Evolutionary conservation across 2,113 vertebrate genomes (phyloP).

Genomic region (Mohoua ochrocephala): DNA sequence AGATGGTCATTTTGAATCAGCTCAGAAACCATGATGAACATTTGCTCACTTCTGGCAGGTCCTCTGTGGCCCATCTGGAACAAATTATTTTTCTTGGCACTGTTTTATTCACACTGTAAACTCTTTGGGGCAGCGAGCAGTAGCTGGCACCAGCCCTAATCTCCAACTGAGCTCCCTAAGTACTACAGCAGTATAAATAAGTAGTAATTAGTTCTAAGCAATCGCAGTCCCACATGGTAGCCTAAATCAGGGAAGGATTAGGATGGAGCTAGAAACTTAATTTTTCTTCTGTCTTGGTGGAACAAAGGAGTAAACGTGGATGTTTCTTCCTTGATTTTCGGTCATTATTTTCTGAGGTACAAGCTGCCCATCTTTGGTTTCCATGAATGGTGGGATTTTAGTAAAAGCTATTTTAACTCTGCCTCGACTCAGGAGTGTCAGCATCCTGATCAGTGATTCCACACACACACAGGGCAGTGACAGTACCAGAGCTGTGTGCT

Average conservation of each 20-base stretch:
- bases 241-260: conserved; percentile 27
- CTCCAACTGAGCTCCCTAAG: conserved; percentile 49
- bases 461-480: background rate
- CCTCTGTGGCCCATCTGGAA: conserved; percentile 60
- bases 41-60: conserved; percentile 54
- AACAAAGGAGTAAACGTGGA: background rate
- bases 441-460: background rate
- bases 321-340: background rate
- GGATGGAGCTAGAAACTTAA: conserved; percentile 5
- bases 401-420: background rate
- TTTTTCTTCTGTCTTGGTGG: conserved; percentile 1
- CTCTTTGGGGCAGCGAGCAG: conserved; percentile 44
- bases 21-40: conserved; percentile 22
- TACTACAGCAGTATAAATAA: conserved; percentile 61
- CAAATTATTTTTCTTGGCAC: conserved; percentile 58
- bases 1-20: conserved; percentile 48
- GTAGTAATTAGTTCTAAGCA: conserved; percentile 52
- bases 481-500: background rate
- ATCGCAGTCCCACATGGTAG: conserved; percentile 9
- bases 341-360: background rate
- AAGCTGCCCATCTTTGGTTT: background rate
- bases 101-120: conserved; percentile 26
- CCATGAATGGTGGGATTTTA: background rate
- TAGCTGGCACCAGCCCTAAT: conserved; percentile 39
- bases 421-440: background rate